Base-by-base conservation (phyloP, 2,113 vertebrate species). In the Caretta caretta region DNA sequence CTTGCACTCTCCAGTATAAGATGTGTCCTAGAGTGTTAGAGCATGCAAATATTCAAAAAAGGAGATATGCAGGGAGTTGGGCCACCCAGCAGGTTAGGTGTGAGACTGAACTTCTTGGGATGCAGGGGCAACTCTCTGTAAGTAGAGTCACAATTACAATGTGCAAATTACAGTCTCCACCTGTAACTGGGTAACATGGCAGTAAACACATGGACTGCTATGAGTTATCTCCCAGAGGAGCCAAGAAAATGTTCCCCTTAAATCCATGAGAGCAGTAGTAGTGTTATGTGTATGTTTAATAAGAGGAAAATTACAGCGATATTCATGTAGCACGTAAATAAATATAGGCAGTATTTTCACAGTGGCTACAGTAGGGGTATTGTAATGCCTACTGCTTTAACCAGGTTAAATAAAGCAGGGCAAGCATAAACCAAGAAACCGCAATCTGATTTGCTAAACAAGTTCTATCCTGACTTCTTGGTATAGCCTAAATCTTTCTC, bases 361-460 rank as follows among this genome's bases (percentile, higher is more conserved):
- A 46, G 69, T 78, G 29, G 87, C 93, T 96, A 29, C 57, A 97
- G 84, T 87, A 88, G 88, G 42, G 56, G 48, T 96, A 92, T 83
- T 78, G 80, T 88, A 87, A 65, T 75, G 54, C 57, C 94, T 35
- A 10, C 50, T 80, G 87, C 69, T 97, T 95, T 93, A 88, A 88
- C 85, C 50, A 35, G 38, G 90, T 93, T 82, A 96, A 95, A 80
- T 93, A 87, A 94, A 96, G 10, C 89, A 90, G 92, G 50, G 48
- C 92, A 91, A 97, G 80, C 62, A 94, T 88, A 88, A 86, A 93
- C 56, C 57, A 19, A 65, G 91, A 90, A 88, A 31, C 6, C 84
- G 51, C 84, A 85, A 81, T 93, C 86, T 94, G 92, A 57, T 94
- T 94, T 97, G 78, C 90, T 96, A 95, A 97, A 95, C 90, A 94